Percentiles rank a stretch among this genome's conserved stretches.
phyloP scores from a whole-genome alignment of 92 coral and sea anemone genomes.

The Isaurus tuberculatus region DNA sequence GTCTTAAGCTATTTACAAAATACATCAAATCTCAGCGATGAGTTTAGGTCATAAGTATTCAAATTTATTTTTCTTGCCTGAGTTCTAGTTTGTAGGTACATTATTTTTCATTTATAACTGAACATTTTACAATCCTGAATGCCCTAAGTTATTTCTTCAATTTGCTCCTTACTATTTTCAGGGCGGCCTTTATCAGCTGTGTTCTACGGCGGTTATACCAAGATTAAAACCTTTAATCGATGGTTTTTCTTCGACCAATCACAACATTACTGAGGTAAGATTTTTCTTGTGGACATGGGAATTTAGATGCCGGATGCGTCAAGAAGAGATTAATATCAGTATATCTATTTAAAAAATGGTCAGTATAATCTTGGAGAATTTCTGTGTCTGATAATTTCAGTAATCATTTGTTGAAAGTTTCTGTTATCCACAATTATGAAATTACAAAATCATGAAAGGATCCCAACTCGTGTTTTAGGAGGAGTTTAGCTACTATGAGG shows the following conservation, averaged over 20 bases:
- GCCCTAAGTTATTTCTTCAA: background rate
- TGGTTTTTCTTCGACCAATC: conserved; percentile 87
- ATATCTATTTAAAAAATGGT: too few species aligned
- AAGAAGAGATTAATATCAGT: too few species aligned
- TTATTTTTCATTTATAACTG: too few species aligned
- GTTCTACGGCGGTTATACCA: conserved; percentile 84
- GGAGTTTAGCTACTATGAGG: conserved; percentile 92
- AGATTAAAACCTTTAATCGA: conserved; percentile 90
- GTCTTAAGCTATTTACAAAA: too few species aligned
- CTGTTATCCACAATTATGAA: background rate
- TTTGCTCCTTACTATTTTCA: conserved; percentile 14
- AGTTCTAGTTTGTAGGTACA: too few species aligned
- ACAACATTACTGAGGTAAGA: conserved; percentile 91
- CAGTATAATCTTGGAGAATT: too few species aligned
- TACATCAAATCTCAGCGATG: too few species aligned
- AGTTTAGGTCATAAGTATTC: too few species aligned
- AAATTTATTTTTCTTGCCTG: too few species aligned
- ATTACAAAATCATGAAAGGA: background rate
- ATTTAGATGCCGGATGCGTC: too few species aligned
- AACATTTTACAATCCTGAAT: background rate
- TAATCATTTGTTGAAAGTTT: background rate
- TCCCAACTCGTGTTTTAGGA: conserved; percentile 59
- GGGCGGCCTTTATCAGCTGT: conserved; percentile 89
- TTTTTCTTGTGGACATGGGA: too few species aligned
- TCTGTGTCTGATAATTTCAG: too few species aligned